A percentile compares a stretch with the other conserved stretches of the same genome.
These are phyloP conservation scores for Blennius ocellaris DNA, from an alignment of 2,113 vertebrate species.

Conservation along the genomic window DNA sequence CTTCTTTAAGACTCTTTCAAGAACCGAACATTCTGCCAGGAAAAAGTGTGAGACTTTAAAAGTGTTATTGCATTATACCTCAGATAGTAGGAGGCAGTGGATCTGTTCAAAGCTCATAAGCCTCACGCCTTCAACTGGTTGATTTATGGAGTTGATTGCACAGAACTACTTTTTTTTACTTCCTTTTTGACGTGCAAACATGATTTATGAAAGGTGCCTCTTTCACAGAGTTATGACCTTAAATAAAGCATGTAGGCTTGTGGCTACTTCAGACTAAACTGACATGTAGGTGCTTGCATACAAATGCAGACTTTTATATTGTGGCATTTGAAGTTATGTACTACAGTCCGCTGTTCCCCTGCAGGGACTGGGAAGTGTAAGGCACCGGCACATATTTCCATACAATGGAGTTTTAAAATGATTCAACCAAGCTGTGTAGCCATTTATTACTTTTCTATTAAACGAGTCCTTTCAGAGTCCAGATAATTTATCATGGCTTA, in stretches of 20 bases:
- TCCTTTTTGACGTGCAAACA: conserved; percentile 56
- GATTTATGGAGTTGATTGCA: conserved; percentile 75
- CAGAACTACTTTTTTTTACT: conserved; percentile 35
- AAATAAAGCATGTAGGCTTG: conserved; percentile 39
- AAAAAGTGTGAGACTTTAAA: conserved; percentile 40
- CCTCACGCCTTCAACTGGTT: conserved; percentile 55
- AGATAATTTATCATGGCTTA: conserved; percentile 67
- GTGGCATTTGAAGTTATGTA: conserved; percentile 53
- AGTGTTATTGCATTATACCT: conserved; percentile 52
- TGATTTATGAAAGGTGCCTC: conserved; percentile 65
- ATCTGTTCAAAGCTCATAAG: conserved; percentile 51
- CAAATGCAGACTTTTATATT: conserved; percentile 40
- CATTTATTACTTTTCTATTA: conserved; percentile 60
- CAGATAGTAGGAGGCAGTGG: conserved; percentile 23
- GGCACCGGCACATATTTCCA: conserved; percentile 61
- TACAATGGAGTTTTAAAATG: conserved; percentile 59
- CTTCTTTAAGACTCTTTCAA: conserved; percentile 53
- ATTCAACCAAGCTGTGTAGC: conserved; percentile 54
- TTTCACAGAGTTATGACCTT: conserved; percentile 53
- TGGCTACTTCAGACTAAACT: conserved; percentile 43
- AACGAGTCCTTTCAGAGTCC: conserved; percentile 46
- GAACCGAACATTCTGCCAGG: conserved; percentile 53
- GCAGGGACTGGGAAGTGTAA: conserved; percentile 41
- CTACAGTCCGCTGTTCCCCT: conserved; percentile 31
- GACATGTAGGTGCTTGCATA: conserved; percentile 53